These are phyloP conservation scores for Drosophila monieri DNA, from an alignment of 2,888 invertebrate species.

Conservation along the genomic window DNA sequence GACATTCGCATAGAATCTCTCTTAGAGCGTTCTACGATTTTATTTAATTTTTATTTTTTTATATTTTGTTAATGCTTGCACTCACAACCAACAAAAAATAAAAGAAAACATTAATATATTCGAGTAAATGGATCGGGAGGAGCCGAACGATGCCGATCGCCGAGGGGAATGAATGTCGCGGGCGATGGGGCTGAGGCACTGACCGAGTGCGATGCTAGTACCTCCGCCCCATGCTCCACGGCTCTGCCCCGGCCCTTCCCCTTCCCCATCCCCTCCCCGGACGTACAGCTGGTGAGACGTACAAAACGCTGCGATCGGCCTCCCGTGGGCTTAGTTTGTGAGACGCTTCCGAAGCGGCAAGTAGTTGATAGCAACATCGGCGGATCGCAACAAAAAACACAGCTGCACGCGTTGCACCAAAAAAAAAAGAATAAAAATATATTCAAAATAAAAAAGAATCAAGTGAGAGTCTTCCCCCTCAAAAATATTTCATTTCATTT, in stretches of 20 bases:
- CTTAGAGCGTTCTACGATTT: constrained; percentile 50
- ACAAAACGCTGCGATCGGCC: constrained; percentile 77
- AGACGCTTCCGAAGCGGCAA: constrained; percentile 77
- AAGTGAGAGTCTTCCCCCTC: constrained; percentile 9
- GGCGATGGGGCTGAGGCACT: constrained; percentile 25
- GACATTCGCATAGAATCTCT: constrained; percentile 58
- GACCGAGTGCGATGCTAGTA: constrained; percentile 40
- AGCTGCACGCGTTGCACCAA: constrained; percentile 50
- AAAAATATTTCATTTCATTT: constrained; percentile 49
- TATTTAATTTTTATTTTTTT: constrained; percentile 12
- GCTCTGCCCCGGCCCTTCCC: neutral
- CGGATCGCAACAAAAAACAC: constrained; percentile 33
- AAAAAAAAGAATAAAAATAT: constrained; percentile 14
- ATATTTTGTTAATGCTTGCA: constrained; percentile 46
- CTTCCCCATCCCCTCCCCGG: neutral
- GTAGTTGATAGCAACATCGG: constrained; percentile 66
- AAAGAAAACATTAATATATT: constrained; percentile 18
- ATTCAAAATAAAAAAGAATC: constrained; percentile 14
- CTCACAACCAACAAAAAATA: constrained; percentile 49
- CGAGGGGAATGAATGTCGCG: constrained; percentile 23
- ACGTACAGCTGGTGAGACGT: constrained; percentile 47
- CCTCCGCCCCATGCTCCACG: constrained; percentile 13
- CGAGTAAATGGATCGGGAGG: constrained; percentile 61
- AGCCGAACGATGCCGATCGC: constrained; percentile 41
- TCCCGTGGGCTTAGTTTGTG: constrained; percentile 78